Percentiles rank a stretch among this genome's conserved stretches.
Conservation (phyloP, 2,797 vertebrate species). For the Podarcis lilfordi region DNA sequence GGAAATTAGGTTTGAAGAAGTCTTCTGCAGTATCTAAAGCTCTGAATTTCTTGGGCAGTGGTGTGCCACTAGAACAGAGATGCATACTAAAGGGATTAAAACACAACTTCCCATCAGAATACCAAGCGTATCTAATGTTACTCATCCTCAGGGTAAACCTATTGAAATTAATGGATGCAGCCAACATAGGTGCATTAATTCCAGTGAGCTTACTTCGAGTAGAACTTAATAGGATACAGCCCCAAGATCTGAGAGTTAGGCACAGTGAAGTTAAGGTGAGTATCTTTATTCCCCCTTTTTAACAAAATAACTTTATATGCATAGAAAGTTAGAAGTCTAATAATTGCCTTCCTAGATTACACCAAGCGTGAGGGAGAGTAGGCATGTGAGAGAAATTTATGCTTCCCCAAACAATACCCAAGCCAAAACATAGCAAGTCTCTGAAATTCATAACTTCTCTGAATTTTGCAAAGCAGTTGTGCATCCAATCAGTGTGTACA, state of each 20-base stretch:
- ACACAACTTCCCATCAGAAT: not conserved
- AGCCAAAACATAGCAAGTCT: no score
- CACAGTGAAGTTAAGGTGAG: not conserved
- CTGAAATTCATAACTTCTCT: no score
- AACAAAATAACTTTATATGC: not conserved
- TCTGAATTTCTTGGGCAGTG: constrained; percentile 50
- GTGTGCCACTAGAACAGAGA: not conserved
- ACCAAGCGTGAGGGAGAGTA: not conserved
- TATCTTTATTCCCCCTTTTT: not conserved
- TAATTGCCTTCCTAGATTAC: not conserved
- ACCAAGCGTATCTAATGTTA: no score
- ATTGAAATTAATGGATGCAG: no score
- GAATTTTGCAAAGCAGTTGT: no score
- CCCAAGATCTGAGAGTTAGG: not conserved
- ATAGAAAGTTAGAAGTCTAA: not conserved
- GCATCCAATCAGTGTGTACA: no score
- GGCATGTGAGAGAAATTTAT: no score
- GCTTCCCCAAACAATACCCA: no score
- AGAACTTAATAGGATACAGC: no score
- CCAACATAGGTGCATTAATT: no score
- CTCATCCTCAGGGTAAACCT: no score
- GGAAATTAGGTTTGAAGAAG: constrained; percentile 70
- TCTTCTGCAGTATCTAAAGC: constrained; percentile 54
- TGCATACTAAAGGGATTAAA: not conserved
- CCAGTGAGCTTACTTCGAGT: no score